Conservation (phyloP, 2,797 vertebrate species). For the Rousettus madagascariensis region DNA sequence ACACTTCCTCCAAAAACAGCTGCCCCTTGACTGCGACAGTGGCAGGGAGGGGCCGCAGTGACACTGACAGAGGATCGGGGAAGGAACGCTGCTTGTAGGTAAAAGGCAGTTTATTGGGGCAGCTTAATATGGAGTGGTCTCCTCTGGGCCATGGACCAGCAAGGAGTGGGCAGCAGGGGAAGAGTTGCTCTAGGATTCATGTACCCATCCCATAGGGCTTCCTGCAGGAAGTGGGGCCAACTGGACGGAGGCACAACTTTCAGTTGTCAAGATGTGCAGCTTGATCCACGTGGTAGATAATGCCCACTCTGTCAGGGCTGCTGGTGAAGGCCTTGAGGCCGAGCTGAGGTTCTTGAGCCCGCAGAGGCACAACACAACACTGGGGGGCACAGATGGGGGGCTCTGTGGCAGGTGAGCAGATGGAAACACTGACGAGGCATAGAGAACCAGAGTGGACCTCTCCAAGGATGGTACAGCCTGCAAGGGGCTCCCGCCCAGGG, state of each 20-base stretch:
- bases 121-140: not conserved
- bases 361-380: not conserved
- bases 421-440: not conserved
- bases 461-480: not conserved
- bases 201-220: not conserved
- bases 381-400: not conserved
- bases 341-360: not conserved
- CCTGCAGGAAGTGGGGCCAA: not conserved
- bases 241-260: not conserved
- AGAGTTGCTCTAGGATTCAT: not conserved
- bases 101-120: conserved; percentile 75
- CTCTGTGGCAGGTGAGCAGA: not conserved
- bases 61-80: not conserved
- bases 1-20: not conserved
- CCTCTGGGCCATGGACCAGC: not conserved
- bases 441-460: not conserved
- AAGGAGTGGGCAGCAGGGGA: not conserved
- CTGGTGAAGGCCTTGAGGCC: not conserved
- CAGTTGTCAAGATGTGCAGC: accelerated
- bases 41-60: not conserved
- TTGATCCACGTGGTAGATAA: not conserved
- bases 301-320: not conserved
- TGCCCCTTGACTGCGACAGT: not conserved
- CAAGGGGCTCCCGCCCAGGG: not conserved
- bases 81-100: not conserved